phyloP scores from a whole-genome alignment of 1,140 invertebrate genomes.

The Homarus americanus region DNA sequence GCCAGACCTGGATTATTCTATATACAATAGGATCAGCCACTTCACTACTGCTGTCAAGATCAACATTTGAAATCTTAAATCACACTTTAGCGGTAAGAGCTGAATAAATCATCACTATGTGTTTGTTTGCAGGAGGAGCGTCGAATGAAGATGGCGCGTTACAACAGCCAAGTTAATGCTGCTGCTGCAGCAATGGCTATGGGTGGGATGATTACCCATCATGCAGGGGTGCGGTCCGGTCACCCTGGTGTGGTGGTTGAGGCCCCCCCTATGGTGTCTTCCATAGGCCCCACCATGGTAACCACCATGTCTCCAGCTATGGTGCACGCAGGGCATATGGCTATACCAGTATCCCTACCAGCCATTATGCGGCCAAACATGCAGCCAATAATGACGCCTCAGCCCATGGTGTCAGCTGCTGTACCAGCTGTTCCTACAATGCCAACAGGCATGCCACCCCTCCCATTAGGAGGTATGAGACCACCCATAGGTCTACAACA shows the following conservation, averaged over 20 bases:
- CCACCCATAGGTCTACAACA: slow-evolving; percentile 69
- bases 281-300: slow-evolving; percentile 66
- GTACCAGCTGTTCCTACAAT: slow-evolving; percentile 57
- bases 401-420: slow-evolving; percentile 62
- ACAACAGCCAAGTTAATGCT: slow-evolving; percentile 52
- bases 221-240: slow-evolving; percentile 36
- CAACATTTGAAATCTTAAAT: slow-evolving; percentile 68
- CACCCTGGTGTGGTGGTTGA: slow-evolving; percentile 68
- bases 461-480: slow-evolving; percentile 71
- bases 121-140: slow-evolving; percentile 66
- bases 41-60: slow-evolving; percentile 63
- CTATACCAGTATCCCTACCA: slow-evolving; percentile 57
- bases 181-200: slow-evolving; percentile 61
- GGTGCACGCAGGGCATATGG: slow-evolving; percentile 58
- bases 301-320: slow-evolving; percentile 63
- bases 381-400: slow-evolving; percentile 68
- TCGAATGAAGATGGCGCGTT: slow-evolving; percentile 68
- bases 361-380: slow-evolving; percentile 64
- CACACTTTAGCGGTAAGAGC: slow-evolving; percentile 44
- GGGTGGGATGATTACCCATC: slow-evolving; percentile 56
- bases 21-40: slow-evolving; percentile 67
- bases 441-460: slow-evolving; percentile 61
- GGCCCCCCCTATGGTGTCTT: slow-evolving; percentile 65
- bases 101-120: slow-evolving; percentile 51
- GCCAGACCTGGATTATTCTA: slow-evolving; percentile 71